Evolutionary conservation across 1,140 invertebrate species (phyloP), one percentile per base, ranked within the genome.

Genomic region (Sinella curviseta): DNA sequence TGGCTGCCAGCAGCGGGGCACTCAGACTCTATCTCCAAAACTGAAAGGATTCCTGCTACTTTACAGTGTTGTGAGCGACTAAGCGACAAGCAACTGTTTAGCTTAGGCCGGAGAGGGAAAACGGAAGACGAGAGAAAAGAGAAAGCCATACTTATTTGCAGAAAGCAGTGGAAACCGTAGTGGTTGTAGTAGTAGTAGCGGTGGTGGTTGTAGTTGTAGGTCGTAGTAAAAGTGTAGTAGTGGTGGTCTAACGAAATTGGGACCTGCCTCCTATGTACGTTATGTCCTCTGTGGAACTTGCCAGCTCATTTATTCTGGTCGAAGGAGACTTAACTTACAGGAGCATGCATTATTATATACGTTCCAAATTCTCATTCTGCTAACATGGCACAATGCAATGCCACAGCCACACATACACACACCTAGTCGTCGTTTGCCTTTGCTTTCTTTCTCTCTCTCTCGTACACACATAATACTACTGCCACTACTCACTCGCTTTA

Each of bases 1-100:
- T 70, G 65, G 65, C 65, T 70, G 28, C 8, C 31, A 70, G 65
- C 3, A 70, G 28, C 65, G 65, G 65, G 65, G 31, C 65, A 70
- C 65, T 70, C 26, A 70, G 65, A 70, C 65, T 60, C 57, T 70
- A 70, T 70, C 65, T 14, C 65, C 12, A 33, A 70, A 26, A 14
- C 57, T 65, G 24, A 65, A 65, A 65, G 24, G 24, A 26, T 14
- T 12, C 24, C 24, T 65, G 16, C 24, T 48, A n/a, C 20, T 48
- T 48, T 48, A 48, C 8, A 12, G 20, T 48, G 20, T 20, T 8
- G 57, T 60, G 14, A n/a, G 24, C 12, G 57, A n/a, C 12, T 26
- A 60, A 3, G 24, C 57, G 4, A 26, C 12, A 17, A 60, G 12
- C 57, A 60, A 26, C 24, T 60, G 57, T n/a, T n/a, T 60, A 8